phyloP scores from a whole-genome alignment of 2,113 vertebrate genomes.

The Myxocyprinus asiaticus region DNA sequence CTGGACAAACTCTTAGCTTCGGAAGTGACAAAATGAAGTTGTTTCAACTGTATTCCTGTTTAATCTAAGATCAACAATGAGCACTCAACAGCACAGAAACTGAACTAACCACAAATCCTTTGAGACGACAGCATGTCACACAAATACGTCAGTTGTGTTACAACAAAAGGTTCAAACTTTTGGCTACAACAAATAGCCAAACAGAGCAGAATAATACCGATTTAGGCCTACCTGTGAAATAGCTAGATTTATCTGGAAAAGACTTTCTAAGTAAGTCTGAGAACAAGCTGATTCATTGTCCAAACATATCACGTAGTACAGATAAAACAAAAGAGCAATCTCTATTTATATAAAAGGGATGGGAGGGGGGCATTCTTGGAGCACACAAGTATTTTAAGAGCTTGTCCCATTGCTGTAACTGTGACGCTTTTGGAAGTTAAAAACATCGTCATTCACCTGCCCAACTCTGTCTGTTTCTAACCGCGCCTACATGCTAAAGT shows the following conservation, averaged over 20 bases:
- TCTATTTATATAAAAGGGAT: conserved; percentile 48
- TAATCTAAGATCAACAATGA: neutral
- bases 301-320: conserved; percentile 15
- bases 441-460: neutral
- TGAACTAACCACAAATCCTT: neutral
- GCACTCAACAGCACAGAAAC: neutral
- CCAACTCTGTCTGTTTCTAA: neutral
- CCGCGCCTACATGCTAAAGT: too few species aligned
- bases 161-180: too few species aligned
- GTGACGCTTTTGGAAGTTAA: conserved; percentile 34
- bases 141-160: too few species aligned
- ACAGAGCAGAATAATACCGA: neutral
- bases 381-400: conserved; percentile 45
- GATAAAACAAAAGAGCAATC: conserved; percentile 27
- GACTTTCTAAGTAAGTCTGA: neutral
- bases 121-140: neutral
- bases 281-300: conserved; percentile 11
- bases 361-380: neutral
- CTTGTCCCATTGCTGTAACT: conserved; percentile 2
- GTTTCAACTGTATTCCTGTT: neutral
- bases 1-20: neutral
- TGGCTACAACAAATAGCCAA: too few species aligned
- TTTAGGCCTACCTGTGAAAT: neutral
- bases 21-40: neutral
- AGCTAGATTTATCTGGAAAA: neutral